Evolutionary conservation across 2,113 vertebrate genomes (phyloP).

Genomic region (Misgurnus mizolepis): DNA sequence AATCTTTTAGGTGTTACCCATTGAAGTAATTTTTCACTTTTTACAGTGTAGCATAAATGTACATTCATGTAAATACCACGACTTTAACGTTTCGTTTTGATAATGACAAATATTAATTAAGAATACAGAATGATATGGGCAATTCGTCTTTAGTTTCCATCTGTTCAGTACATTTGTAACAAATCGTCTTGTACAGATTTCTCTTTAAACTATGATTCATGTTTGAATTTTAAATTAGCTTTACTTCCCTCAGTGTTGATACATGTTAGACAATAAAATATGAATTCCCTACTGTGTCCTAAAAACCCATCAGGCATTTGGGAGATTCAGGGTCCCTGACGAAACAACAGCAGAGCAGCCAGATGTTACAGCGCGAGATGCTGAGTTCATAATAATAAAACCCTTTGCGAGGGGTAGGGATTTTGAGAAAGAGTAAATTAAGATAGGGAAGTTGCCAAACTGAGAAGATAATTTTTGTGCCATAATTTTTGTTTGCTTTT

Average conservation of each 20-base stretch:
- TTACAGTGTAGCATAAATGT: background rate
- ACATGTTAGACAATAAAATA: slow-evolving; percentile 8
- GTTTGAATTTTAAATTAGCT: slow-evolving; percentile 8
- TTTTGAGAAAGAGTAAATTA: background rate
- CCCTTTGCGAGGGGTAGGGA: background rate
- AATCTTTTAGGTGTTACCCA: too few relatives aligned
- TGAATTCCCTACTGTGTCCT: slow-evolving; percentile 10
- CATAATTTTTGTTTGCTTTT: too few relatives aligned
- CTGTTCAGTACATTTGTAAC: slow-evolving; percentile 14
- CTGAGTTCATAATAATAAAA: slow-evolving; percentile 24
- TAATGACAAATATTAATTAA: too few relatives aligned
- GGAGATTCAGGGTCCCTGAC: background rate
- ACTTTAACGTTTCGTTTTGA: too few relatives aligned
- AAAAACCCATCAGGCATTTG: slow-evolving; percentile 23
- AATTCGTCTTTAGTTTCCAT: slow-evolving; percentile 14
- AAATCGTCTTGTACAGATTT: background rate
- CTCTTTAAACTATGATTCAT: slow-evolving; percentile 11
- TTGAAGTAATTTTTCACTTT: background rate
- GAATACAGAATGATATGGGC: background rate
- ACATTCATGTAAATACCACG: too few relatives aligned
- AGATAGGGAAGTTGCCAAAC: too few relatives aligned
- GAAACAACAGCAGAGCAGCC: slow-evolving; percentile 29
- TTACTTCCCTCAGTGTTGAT: slow-evolving; percentile 11
- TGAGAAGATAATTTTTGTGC: too few relatives aligned
- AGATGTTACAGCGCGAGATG: slow-evolving; percentile 4